Conservation (phyloP, 2,797 vertebrate species). For the Xerus rutilus region DNA sequence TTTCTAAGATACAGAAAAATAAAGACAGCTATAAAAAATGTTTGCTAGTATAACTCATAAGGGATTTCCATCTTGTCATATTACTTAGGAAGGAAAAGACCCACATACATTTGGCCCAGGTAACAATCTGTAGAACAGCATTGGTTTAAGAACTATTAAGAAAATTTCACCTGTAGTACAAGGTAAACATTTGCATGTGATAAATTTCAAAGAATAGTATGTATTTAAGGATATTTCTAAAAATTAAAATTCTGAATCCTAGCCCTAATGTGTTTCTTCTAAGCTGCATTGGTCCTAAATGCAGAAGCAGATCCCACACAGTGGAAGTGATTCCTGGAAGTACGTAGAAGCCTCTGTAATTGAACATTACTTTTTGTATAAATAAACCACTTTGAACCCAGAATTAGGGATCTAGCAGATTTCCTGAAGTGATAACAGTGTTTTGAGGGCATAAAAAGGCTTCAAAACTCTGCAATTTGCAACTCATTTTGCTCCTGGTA, state of each 20-base stretch:
- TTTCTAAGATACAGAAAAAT: background rate
- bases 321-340: background rate
- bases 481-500: constrained; percentile 25
- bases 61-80: background rate
- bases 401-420: background rate
- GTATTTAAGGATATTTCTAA: constrained; percentile 35
- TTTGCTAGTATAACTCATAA: background rate
- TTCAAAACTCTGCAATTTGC: background rate
- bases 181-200: background rate
- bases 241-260: background rate
- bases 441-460: background rate
- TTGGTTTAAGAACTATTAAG: constrained; percentile 12
- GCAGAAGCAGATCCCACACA: background rate
- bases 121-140: background rate
- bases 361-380: constrained; percentile 6
- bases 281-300: constrained; percentile 22
- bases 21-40: constrained; percentile 6
- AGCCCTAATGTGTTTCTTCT: background rate
- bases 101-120: background rate
- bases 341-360: background rate
- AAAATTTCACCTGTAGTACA: background rate
- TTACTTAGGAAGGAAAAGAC: background rate
- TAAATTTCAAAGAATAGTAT: constrained; percentile 11
- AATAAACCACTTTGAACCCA: background rate
- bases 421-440: background rate